Base-by-base conservation (phyloP, 1,140 invertebrate species). In the Alviniconcha marisindica region DNA sequence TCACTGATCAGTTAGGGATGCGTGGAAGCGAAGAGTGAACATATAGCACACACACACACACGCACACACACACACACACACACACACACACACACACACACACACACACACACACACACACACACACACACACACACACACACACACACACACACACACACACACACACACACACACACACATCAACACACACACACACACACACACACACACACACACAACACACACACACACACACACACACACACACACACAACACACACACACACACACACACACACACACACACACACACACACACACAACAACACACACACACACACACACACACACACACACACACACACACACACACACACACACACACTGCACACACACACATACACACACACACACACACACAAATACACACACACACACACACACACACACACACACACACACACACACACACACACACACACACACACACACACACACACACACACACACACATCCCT, bases 131-230 rank as follows among this genome's bases (percentile, higher is more conserved):
- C 60, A 66, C 60, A 33, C 60, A 33, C 60, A 33, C 60, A 66
- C 60, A 66, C 60, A 66, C 60, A 66, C 60, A 66, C 60, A 12
- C 69, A 18, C 69, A 31, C 15, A 73, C 69, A 10, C 38, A 73
- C 69, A 73, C 38, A 42, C 69, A 73, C 33, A 33, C 15, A 42
- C 69, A 73, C 69, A 4, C 5, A 3, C 69, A 33, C 28, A 73
- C 5, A 66, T 7, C 10, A n/a, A 69, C 33, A 28, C 28, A 69
- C 33, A 33, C 0, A 69, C 24, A 7, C 21, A 60, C 28, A n/a
- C 21, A n/a, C 15, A 0, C 56, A 60, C 56, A 60, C 56, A 60
- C 56, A 5, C 56, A 60, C 14, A 60, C 1, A 60, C 14, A 60
- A 60, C 1, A 60, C 14, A 60, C 1, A 60, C 14, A 60, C 1